phyloP scores from a whole-genome alignment of 2,888 invertebrate species.

The Thalpophila matura region DNA sequence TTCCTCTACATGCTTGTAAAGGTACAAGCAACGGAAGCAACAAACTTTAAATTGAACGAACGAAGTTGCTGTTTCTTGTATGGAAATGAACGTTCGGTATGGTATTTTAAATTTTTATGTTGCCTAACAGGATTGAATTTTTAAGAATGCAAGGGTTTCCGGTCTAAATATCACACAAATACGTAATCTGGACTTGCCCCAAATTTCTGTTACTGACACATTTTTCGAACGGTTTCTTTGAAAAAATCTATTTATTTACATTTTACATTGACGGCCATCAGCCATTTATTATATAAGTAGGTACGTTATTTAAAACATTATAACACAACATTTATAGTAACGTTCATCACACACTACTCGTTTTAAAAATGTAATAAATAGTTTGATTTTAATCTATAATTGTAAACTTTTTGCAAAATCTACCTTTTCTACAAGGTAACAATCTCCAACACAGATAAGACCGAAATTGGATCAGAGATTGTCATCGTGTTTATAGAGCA shows the following conservation, averaged over 20 bases:
- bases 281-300: no score
- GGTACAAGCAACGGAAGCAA: conserved; percentile 1
- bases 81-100: not conserved
- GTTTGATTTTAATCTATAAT: not conserved
- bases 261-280: no score
- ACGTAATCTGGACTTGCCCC: no score
- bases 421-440: not conserved
- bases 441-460: conserved; percentile 1
- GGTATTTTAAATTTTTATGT: not conserved
- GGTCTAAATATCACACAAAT: not conserved
- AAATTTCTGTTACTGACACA: not conserved
- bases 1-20: conserved; percentile 31
- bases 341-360: no score
- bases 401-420: not conserved
- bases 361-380: not conserved
- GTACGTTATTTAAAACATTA: no score
- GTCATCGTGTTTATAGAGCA: conserved; percentile 22
- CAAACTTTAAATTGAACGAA: not conserved
- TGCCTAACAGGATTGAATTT: not conserved
- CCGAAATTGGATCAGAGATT: conserved; percentile 22
- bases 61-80: not conserved
- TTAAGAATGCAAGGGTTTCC: no score
- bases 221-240: not conserved
- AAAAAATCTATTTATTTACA: no score
- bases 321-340: no score